phyloP scores from a whole-genome alignment of 2,797 vertebrate species.

The Tiaroga cobitis region DNA sequence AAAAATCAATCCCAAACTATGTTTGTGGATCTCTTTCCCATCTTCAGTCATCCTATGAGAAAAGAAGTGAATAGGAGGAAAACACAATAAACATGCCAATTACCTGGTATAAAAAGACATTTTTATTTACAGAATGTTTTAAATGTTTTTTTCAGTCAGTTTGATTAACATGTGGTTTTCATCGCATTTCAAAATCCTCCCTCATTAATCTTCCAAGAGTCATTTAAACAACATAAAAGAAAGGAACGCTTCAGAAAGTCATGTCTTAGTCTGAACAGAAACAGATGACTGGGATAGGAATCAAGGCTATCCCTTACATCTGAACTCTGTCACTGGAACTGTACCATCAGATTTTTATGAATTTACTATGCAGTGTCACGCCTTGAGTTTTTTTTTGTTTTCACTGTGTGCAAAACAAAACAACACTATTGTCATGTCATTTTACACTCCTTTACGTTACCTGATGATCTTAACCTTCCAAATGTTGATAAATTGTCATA shows the following conservation, averaged over 20 bases:
- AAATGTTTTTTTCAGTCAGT: slow-evolving; percentile 23
- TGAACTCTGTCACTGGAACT: slow-evolving; percentile 26
- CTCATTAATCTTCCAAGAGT: slow-evolving; percentile 31
- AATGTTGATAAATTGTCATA: slow-evolving; percentile 16
- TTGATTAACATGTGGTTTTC: slow-evolving; percentile 45
- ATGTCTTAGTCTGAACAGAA: slow-evolving; percentile 47
- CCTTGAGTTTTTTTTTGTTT: slow-evolving; percentile 34
- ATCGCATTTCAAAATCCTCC: slow-evolving; percentile 7
- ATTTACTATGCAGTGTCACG: slow-evolving; percentile 2
- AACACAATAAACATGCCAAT: slow-evolving; percentile 9
- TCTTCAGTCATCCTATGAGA: slow-evolving; percentile 1
- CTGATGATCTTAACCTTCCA: slow-evolving; percentile 41
- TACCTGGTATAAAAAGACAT: slow-evolving; percentile 10
- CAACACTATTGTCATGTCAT: slow-evolving; percentile 16
- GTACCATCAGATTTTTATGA: slow-evolving; percentile 38
- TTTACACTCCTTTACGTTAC: slow-evolving; percentile 16
- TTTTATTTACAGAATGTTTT: slow-evolving; percentile 5
- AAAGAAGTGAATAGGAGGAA: slow-evolving; percentile 15
- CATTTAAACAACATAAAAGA: slow-evolving; percentile 31
- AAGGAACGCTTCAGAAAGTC: slow-evolving; percentile 37
- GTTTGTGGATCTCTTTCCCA: slow-evolving; percentile 6
- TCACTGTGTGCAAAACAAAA: slow-evolving; percentile 30
- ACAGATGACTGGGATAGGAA: slow-evolving; percentile 37
- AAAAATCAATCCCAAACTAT: not conserved
- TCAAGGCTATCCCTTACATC: slow-evolving; percentile 26